Evolutionary conservation across 2,888 invertebrate genomes (phyloP).

Genomic region (Electrophaes corylata): DNA sequence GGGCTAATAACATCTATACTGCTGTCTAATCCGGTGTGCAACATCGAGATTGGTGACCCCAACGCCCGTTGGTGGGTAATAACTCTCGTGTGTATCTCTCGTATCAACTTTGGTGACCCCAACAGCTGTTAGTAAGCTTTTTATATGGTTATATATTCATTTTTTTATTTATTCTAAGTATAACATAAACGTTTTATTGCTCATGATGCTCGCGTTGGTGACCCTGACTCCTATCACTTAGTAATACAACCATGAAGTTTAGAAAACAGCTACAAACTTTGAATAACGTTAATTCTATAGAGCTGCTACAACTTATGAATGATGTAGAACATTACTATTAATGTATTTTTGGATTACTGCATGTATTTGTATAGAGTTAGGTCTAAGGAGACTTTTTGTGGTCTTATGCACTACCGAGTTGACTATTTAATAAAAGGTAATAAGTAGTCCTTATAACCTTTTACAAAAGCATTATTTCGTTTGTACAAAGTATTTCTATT

Average conservation of each 20-base stretch:
- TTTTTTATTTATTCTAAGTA: no score
- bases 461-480: neutral
- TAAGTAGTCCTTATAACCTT: neutral
- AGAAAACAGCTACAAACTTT: no score
- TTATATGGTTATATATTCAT: no score
- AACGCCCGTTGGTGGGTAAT: neutral
- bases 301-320: neutral
- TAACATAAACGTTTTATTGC: no score
- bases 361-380: no score
- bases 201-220: neutral
- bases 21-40: neutral
- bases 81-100: no score
- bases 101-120: no score
- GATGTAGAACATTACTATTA: neutral
- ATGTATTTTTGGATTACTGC: neutral
- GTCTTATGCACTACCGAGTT: no score
- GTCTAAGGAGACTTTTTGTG: no score
- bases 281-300: constrained; percentile 62
- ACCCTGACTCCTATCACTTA: constrained; percentile 33
- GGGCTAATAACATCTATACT: neutral
- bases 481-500: constrained; percentile 39
- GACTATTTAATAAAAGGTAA: no score
- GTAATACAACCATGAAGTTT: no score
- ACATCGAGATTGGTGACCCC: neutral
- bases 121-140: no score